Evolutionary conservation across 1,140 invertebrate species (phyloP).

Genomic region (Macrocentrus cingulum): DNA sequence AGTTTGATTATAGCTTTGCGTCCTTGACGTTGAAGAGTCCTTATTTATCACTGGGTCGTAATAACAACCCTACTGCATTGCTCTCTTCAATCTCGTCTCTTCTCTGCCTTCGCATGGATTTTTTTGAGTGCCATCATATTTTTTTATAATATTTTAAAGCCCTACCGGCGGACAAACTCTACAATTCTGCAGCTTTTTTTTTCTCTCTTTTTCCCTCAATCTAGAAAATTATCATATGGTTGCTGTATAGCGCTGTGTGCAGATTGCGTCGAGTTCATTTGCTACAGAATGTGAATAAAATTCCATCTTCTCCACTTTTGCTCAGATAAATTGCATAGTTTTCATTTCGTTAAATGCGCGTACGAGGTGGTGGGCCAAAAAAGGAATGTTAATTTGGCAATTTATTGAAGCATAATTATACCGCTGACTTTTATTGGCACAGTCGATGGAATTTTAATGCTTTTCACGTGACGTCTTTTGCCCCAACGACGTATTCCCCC

Average conservation of each 20-base stretch:
- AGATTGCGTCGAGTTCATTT: conserved; percentile 2
- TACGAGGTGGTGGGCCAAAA: no score
- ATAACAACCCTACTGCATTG: conserved; percentile 44
- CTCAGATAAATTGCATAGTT: neutral
- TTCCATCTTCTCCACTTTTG: neutral
- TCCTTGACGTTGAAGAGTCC: conserved; percentile 40
- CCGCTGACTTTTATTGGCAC: conserved; percentile 14
- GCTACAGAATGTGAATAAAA: conserved; percentile 1
- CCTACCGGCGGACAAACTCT: no score
- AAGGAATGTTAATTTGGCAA: conserved; percentile 13
- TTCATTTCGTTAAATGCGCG: conserved; percentile 10
- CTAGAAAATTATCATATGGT: neutral
- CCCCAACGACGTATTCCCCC: conserved; percentile 1
- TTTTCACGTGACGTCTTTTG: neutral
- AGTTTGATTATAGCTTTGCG: conserved; percentile 45
- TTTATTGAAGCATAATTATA: conserved; percentile 19
- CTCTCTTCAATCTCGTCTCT: conserved; percentile 21
- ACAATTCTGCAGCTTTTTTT: neutral
- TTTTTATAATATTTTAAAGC: neutral
- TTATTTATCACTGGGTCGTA: conserved; percentile 49
- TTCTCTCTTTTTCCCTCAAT: neutral
- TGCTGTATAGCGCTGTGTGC: neutral
- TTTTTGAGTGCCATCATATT: neutral
- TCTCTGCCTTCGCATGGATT: neutral
- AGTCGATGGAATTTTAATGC: conserved; percentile 11